A percentile compares a stretch with the other conserved stretches of the same genome.
Conservation (phyloP, 2,888 invertebrate species). For the Mythimna albipuncta region DNA sequence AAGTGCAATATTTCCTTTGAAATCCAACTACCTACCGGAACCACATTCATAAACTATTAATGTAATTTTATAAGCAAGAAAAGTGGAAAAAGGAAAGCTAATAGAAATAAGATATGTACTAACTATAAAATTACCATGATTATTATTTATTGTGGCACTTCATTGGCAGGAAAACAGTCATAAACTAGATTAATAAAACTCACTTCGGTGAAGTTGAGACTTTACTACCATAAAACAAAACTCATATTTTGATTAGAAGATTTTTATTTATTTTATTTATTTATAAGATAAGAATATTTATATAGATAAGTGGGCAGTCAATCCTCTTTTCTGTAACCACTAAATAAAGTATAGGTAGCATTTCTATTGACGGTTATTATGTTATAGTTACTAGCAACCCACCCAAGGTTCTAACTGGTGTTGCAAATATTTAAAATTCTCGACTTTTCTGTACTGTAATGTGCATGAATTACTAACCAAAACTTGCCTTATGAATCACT, state of each 20-base stretch:
- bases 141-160: conserved; percentile 10
- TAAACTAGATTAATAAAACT: neutral
- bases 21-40: neutral
- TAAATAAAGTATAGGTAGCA: neutral
- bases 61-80: neutral
- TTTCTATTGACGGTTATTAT: neutral
- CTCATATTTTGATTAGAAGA: neutral
- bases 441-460: no score
- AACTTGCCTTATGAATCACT: no score
- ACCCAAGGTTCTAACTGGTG: no score
- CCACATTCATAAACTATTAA: neutral
- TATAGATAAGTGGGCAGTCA: neutral
- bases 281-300: no score
- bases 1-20: neutral
- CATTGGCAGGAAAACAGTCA: conserved; percentile 2
- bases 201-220: neutral
- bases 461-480: no score
- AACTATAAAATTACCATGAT: neutral
- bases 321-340: neutral
- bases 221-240: neutral
- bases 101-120: conserved; percentile 1
- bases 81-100: conserved; percentile 14
- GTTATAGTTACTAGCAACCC: no score
- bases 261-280: no score
- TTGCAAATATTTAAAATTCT: no score